phyloP scores from a whole-genome alignment of 2,113 vertebrate genomes.

The Perccottus glenii region DNA sequence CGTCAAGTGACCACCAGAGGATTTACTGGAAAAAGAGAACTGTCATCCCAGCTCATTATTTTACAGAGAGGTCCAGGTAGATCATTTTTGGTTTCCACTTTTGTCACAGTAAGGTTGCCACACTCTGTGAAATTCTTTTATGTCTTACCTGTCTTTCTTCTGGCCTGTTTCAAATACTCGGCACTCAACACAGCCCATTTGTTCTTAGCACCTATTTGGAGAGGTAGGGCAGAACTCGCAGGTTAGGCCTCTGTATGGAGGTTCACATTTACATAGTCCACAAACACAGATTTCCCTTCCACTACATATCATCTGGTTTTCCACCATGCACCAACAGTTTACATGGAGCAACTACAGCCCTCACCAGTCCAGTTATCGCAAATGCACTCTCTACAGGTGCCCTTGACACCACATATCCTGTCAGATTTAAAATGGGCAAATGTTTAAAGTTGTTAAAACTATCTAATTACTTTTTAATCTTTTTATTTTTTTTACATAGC shows the following conservation, averaged over 20 bases:
- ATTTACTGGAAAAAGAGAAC: neutral
- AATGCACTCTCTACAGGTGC: constrained; percentile 82
- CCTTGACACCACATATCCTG: constrained; percentile 77
- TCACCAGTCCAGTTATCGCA: constrained; percentile 84
- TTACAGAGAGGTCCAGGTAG: neutral
- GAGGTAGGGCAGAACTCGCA: constrained; percentile 87
- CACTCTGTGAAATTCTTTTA: constrained; percentile 4
- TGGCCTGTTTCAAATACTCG: constrained; percentile 27
- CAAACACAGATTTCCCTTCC: constrained; percentile 83
- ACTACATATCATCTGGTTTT: constrained; percentile 83
- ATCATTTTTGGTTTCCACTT: constrained; percentile 16
- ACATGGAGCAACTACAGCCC: constrained; percentile 83
- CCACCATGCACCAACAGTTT: constrained; percentile 79
- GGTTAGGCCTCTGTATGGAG: constrained; percentile 80
- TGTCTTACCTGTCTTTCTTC: constrained; percentile 46
- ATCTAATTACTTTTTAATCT: no score
- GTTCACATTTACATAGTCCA: constrained; percentile 83
- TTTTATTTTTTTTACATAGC: neutral
- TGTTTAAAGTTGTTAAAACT: no score
- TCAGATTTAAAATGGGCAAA: neutral
- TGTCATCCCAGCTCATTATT: neutral
- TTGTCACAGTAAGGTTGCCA: constrained; percentile 7
- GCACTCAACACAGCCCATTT: constrained; percentile 38
- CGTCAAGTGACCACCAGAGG: neutral
- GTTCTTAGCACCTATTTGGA: neutral